Percentiles rank a stretch among this genome's conserved stretches.
Evolutionary conservation across 2,888 invertebrate species (phyloP).

Genomic region (Halocaridina rubra): DNA sequence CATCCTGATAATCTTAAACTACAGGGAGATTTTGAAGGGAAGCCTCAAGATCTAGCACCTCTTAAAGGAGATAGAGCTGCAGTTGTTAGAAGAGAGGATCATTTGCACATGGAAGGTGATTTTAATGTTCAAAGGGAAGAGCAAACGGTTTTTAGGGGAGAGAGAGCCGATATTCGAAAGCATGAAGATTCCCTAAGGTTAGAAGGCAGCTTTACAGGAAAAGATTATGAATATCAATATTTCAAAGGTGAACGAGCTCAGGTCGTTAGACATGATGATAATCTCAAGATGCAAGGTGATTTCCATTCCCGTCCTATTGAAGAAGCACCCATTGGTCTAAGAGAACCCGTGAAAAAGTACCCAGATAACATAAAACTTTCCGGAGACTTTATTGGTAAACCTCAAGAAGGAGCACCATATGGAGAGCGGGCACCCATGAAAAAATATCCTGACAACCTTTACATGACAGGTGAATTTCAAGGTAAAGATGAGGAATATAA

Average conservation of each 20-base stretch:
- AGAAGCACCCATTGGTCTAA: constrained; percentile 55
- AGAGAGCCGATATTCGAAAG: constrained; percentile 56
- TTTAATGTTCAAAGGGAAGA: constrained; percentile 66
- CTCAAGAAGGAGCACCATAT: constrained; percentile 65
- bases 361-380: constrained; percentile 68
- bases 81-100: constrained; percentile 72
- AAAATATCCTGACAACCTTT: constrained; percentile 67
- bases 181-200: constrained; percentile 54
- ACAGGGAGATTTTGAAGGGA: constrained; percentile 62
- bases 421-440: constrained; percentile 64
- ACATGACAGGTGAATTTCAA: constrained; percentile 56
- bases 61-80: constrained; percentile 65
- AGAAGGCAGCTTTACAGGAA: constrained; percentile 66
- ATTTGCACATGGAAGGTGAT: constrained; percentile 58
- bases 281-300: constrained; percentile 62
- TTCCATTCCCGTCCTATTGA: constrained; percentile 43
- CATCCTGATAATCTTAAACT: constrained; percentile 55
- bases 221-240: constrained; percentile 70
- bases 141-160: constrained; percentile 35
- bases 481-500: constrained; percentile 62
- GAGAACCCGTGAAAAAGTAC: constrained; percentile 57
- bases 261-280: constrained; percentile 62
- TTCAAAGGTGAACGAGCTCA: constrained; percentile 66
- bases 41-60: constrained; percentile 63
- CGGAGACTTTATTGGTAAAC: constrained; percentile 38